Base-by-base conservation (phyloP, 2,888 invertebrate genomes). In the Drosophila quinaria region DNA sequence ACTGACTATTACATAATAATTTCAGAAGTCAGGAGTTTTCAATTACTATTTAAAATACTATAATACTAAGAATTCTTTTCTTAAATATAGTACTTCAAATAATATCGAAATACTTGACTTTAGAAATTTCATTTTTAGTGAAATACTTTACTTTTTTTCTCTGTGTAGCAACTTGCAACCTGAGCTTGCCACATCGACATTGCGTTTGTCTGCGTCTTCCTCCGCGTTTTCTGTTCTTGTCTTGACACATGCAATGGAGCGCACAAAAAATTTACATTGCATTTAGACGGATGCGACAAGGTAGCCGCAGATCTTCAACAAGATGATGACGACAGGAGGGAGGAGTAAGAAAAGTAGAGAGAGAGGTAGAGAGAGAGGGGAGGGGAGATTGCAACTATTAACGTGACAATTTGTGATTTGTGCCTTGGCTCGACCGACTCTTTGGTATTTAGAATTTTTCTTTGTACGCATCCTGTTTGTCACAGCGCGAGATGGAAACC, bases 331-430 rank as follows among this genome's bases (percentile, higher is more conserved):
- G 61, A 44, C 39, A 39, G 46, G 44, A 47, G 51, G 11, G 52
- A 54, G 46, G 55, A 35, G 74, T 41, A 42, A 44, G 54, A 52
- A 41, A 47, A 31, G 68, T 47, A 19, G 17, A 25, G 47, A 29
- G 17, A 22, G 29, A 11, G n/a, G 15, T 44, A 11, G 33, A 1
- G 35, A 35, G 11, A 9, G 17, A 37, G 37, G 17, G 37, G 37
- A 22, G 19, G 25, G 46, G 47, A 56, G 59, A 41, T 25, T 55
- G 59, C 82, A 75, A 85, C 86, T 87, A 87, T 87, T 87, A 87
- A 87, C 89, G 86, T 87, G 89, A 87, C 89, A 89, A 87, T 89
- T 87, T 89, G 89, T 87, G 87, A 87, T 87, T 87, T 87, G 87
- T 89, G 87, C 87, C 76, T 72, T 72, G 71, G 61, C 73, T 64